A percentile compares a stretch with the other conserved stretches of the same genome.
These are phyloP conservation scores for Falco rusticolus DNA, from an alignment of 2,797 vertebrate genomes.

Conservation along the genomic window DNA sequence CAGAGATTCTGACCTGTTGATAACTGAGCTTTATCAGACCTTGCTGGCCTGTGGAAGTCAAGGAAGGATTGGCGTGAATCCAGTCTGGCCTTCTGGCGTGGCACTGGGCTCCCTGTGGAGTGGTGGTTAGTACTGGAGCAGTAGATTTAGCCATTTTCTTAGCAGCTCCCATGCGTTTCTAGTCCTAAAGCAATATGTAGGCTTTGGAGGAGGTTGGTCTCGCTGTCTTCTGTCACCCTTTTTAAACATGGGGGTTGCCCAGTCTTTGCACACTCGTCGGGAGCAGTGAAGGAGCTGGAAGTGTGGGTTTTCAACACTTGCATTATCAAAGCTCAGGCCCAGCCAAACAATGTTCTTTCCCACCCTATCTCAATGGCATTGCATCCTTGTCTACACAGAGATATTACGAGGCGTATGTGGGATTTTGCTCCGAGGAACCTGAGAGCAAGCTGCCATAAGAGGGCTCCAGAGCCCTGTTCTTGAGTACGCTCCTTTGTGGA, in stretches of 20 bases:
- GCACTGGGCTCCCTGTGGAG: background rate
- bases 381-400: background rate
- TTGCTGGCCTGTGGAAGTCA: background rate
- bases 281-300: background rate
- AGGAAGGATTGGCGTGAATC: background rate
- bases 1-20: background rate
- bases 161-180: accelerated
- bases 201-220: background rate
- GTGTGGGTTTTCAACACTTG: accelerated
- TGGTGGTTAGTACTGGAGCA: background rate
- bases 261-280: background rate
- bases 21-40: background rate
- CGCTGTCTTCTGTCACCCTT: background rate
- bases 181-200: background rate
- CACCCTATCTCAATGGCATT: background rate
- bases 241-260: background rate
- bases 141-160: background rate
- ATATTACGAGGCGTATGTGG: accelerated
- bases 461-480: conserved; percentile 64
- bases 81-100: background rate
- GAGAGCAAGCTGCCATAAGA: conserved; percentile 54
- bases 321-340: background rate
- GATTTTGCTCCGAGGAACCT: background rate
- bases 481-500: background rate
- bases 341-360: background rate